These are phyloP conservation scores for Oscheius myriophilus DNA, from an alignment of 2,888 invertebrate species.

Conservation along the genomic window DNA sequence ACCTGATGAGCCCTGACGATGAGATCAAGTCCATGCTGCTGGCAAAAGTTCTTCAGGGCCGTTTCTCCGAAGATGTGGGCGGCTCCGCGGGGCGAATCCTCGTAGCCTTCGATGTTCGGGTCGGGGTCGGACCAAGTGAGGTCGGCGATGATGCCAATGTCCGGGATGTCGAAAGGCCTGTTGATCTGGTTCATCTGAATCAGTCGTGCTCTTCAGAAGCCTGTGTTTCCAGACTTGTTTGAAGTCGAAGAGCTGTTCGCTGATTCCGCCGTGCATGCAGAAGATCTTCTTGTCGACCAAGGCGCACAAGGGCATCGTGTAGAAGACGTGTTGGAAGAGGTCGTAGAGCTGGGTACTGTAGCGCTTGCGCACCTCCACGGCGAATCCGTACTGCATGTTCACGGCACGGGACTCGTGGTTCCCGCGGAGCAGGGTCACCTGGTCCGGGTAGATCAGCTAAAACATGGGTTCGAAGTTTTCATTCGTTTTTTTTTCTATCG, in stretches of 20 bases:
- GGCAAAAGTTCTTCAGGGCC: constrained; percentile 48
- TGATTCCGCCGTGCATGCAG: constrained; percentile 81
- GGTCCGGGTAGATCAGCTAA: constrained; percentile 76
- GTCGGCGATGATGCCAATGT: constrained; percentile 74
- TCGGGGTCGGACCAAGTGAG: constrained; percentile 71
- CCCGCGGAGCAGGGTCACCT: constrained; percentile 90
- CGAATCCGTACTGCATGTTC: constrained; percentile 56
- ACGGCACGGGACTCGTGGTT: constrained; percentile 94
- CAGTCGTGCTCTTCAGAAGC: constrained; percentile 59
- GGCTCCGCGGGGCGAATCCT: constrained; percentile 55
- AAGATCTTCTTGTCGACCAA: constrained; percentile 86
- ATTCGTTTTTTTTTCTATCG: too few species aligned
- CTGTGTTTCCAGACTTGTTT: constrained; percentile 44
- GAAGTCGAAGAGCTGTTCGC: constrained; percentile 52
- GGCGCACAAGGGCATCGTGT: constrained; percentile 96
- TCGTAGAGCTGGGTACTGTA: constrained; percentile 11
- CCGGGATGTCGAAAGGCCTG: constrained; percentile 76
- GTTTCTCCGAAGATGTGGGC: constrained; percentile 59
- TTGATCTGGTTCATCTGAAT: constrained; percentile 73
- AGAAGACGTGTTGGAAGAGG: constrained; percentile 77
- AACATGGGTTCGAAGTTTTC: too few species aligned
- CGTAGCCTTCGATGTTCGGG: constrained; percentile 36
- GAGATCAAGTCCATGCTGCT: constrained; percentile 73
- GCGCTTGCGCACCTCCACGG: constrained; percentile 16
- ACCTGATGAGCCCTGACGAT: constrained; percentile 76